Conservation (phyloP, 2,797 vertebrate species). For the Tympanoctomys barrerae region DNA sequence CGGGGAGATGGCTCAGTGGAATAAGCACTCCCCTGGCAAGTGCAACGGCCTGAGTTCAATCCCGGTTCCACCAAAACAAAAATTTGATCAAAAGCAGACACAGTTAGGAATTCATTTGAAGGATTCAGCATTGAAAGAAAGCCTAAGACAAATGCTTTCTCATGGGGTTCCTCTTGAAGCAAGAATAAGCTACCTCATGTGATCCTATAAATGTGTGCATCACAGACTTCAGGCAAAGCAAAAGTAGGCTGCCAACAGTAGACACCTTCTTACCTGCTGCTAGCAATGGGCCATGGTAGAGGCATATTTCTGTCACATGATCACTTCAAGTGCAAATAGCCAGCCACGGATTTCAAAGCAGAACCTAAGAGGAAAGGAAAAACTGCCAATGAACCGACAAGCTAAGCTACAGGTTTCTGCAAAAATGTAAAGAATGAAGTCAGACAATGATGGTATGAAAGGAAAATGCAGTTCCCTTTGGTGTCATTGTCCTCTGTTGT, state of each 20-base stretch:
- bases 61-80: too few relatives aligned
- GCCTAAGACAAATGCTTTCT: conserved; percentile 47
- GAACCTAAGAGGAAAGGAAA: not conserved
- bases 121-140: conserved; percentile 63
- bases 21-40: too few relatives aligned
- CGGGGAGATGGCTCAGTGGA: too few relatives aligned
- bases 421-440: conserved; percentile 38
- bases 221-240: not conserved
- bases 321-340: not conserved
- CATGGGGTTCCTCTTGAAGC: conserved; percentile 30
- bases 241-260: not conserved
- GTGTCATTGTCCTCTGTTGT: conserved; percentile 1
- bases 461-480: not conserved
- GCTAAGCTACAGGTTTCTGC: not conserved
- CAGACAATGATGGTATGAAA: not conserved
- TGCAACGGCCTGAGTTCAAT: too few relatives aligned
- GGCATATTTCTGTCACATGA: not conserved
- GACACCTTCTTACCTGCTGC: not conserved
- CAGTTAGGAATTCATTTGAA: conserved; percentile 52
- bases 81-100: too few relatives aligned
- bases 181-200: not conserved
- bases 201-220: not conserved
- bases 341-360: not conserved
- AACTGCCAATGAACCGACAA: not conserved
- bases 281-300: not conserved